Percentiles rank a stretch among this genome's conserved stretches.
Conservation (phyloP, 2,797 vertebrate genomes). For the Thunnus albacares region DNA sequence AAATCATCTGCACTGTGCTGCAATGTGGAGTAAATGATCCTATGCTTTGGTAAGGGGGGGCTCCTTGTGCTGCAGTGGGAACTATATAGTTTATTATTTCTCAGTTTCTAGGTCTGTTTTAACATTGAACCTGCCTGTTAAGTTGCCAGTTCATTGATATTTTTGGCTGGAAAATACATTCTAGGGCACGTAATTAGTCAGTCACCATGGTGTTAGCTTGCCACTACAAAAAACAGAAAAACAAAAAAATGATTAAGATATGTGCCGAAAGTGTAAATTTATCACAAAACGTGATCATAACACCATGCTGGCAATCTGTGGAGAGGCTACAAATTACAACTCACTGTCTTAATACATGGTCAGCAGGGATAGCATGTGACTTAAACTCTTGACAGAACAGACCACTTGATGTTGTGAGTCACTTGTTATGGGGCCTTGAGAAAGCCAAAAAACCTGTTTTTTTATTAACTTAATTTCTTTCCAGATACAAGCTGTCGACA, state of each 20-base stretch:
- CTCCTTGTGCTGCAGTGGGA: not conserved
- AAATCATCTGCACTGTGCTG: conserved; percentile 60
- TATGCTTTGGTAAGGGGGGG: conserved; percentile 38
- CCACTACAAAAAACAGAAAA: not conserved
- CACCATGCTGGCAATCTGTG: not conserved
- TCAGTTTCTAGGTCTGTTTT: not conserved
- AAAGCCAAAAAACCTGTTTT: conserved; percentile 52
- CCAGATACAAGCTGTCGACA: conserved; percentile 36
- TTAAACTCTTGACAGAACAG: conserved; percentile 28
- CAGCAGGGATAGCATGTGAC: conserved; percentile 43
- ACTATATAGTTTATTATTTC: conserved; percentile 33
- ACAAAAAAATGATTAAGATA: conserved; percentile 3
- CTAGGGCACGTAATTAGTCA: conserved; percentile 4
- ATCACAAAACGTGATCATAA: conserved; percentile 6
- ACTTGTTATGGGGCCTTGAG: conserved; percentile 42
- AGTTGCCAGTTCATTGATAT: not conserved
- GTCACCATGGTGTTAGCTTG: not conserved
- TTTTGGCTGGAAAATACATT: not conserved
- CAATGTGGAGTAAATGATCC: conserved; percentile 74
- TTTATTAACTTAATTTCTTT: conserved; percentile 40
- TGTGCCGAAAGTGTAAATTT: not conserved
- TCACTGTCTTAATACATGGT: conserved; percentile 7
- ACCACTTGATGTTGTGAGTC: conserved; percentile 59
- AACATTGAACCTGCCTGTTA: not conserved
- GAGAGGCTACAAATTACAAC: conserved; percentile 24